Evolutionary conservation across 2,797 vertebrate species (phyloP).

Genomic region (Capromys pilorides): DNA sequence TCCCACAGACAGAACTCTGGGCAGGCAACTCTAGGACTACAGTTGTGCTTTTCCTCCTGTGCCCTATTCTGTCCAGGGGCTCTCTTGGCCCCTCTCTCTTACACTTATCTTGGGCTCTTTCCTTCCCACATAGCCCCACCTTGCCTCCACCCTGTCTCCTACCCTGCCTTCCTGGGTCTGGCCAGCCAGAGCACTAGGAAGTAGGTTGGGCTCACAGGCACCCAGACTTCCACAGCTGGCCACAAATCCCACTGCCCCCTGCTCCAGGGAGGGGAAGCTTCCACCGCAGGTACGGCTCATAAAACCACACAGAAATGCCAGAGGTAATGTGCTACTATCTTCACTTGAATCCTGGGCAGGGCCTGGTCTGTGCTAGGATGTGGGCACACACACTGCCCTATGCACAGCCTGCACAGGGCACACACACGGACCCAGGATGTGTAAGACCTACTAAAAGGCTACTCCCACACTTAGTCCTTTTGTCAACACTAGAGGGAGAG

Average conservation of each 20-base stretch:
- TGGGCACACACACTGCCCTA: neutral
- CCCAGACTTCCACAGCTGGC: constrained; percentile 26
- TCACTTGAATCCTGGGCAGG: neutral
- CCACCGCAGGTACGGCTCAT: neutral
- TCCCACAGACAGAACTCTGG: constrained; percentile 6
- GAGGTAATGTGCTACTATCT: neutral
- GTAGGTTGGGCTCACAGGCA: neutral
- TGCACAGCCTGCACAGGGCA: neutral
- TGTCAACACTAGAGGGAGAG: neutral
- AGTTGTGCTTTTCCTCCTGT: constrained; percentile 46
- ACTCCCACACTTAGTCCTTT: neutral
- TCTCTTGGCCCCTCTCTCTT: constrained; percentile 20
- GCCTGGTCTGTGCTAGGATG: neutral
- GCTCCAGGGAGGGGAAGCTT: neutral
- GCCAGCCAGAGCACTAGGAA: constrained; percentile 44
- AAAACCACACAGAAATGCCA: neutral
- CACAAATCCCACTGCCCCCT: constrained; percentile 8
- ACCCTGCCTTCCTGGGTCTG: constrained; percentile 14
- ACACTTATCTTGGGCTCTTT: neutral
- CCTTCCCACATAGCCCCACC: neutral
- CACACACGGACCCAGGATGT: neutral
- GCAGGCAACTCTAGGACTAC: constrained; percentile 22
- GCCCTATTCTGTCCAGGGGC: neutral
- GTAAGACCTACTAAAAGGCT: neutral
- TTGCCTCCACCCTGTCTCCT: neutral